Base-by-base conservation (phyloP, 2,113 vertebrate species). In the Elephantulus edwardii region DNA sequence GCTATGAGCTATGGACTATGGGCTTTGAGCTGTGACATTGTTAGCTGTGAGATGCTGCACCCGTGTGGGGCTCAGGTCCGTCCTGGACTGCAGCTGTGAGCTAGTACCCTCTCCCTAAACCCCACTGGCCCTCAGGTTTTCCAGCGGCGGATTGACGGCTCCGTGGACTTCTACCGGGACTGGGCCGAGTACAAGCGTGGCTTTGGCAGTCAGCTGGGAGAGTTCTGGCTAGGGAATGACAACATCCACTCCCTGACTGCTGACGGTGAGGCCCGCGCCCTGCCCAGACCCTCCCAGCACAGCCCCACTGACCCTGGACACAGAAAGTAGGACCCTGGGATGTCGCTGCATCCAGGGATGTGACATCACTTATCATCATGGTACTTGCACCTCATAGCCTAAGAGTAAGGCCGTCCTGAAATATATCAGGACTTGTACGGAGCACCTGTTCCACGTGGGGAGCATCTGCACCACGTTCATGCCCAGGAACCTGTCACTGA, bases 201-300 rank as follows among this genome's bases (percentile, higher is more conserved):
- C 40, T 97, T 98, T 10, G 97, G 97, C 87, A 97, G 93, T 35
- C 97, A 95, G 76, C 89, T 96, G 56, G 95, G 94, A 0, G 97
- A 97, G 58, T 98, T 97, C 92, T 98, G 97, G 97, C 95, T 97
- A 58, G 96, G 97, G 10, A 97, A 97, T 5, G 96, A 97, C 33
- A 92, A 97, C 68, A 92, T 97, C 28, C 97, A 97, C 2, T 22
- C 94, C 20, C 92, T 98, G 66, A 97, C 97, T 0, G 24, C 79
- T 0, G 42, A 92, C 88, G 96, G 96, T 97, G 90, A 93, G 93
- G 11, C 42, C 6, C 19, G 66, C 30, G 0, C 3, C 20, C 5
- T 4, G 3, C 26, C 30, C 33, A 17, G 38, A 44, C 9, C 22
- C 5, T 0, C 6, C 12, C 2, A 19, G 22, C 28, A 52, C 54